phyloP scores from a whole-genome alignment of 2,888 invertebrate species.

The Cyclophora punctaria region DNA sequence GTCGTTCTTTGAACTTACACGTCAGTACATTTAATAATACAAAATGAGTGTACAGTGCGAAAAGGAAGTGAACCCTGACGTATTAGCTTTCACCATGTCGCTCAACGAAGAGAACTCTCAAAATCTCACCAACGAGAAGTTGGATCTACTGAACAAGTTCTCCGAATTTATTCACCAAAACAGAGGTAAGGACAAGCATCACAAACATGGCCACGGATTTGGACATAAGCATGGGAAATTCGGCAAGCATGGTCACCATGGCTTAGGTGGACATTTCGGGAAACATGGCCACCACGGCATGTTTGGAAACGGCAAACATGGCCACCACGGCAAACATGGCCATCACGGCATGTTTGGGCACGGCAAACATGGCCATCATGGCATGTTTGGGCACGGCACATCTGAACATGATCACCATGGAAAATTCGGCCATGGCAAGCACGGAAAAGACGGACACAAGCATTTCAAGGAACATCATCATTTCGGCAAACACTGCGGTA shows the following conservation, averaged over 20 bases:
- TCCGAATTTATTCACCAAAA: slow-evolving; percentile 20
- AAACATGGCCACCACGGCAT: too few relatives aligned
- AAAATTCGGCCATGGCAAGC: too few relatives aligned
- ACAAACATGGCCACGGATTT: slow-evolving; percentile 5
- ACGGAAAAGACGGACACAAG: too few relatives aligned
- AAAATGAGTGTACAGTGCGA: slow-evolving; percentile 26
- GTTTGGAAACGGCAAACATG: slow-evolving; percentile 13
- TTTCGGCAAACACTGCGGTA: neutral
- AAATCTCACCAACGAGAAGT: slow-evolving; percentile 19
- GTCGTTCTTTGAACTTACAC: too few relatives aligned
- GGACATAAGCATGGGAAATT: slow-evolving; percentile 5
- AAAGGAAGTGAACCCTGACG: slow-evolving; percentile 15
- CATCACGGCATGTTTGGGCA: neutral
- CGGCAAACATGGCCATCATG: slow-evolving; percentile 3
- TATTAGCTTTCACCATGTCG: slow-evolving; percentile 16
- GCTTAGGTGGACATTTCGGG: slow-evolving; percentile 17
- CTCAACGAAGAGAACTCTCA: slow-evolving; percentile 10
- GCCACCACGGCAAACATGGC: slow-evolving; percentile 12
- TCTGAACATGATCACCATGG: neutral
- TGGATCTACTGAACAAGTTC: slow-evolving; percentile 24
- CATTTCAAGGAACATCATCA: too few relatives aligned
- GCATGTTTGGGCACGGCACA: slow-evolving; percentile 6
- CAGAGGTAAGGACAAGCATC: slow-evolving; percentile 6
- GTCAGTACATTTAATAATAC: neutral
- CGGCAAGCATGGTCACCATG: slow-evolving; percentile 16